Conservation (phyloP, 2,888 invertebrate genomes). For the Drosophila kanekoi region DNA sequence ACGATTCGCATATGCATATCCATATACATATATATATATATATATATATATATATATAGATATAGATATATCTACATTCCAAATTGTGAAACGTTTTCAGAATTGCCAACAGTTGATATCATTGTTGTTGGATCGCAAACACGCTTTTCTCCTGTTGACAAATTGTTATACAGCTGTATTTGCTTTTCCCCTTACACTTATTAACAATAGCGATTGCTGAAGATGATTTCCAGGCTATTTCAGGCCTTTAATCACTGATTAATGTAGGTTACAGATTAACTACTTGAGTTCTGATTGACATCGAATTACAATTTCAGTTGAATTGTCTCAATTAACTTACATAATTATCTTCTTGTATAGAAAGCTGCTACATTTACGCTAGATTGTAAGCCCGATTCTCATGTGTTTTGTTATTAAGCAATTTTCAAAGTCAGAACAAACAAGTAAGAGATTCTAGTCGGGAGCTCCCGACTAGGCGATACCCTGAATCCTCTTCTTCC, state of each 20-base stretch:
- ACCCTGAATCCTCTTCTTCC: no score
- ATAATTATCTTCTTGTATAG: not conserved
- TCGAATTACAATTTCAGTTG: not conserved
- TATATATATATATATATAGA: slow-evolving; percentile 2
- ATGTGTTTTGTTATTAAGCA: not conserved
- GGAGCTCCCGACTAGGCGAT: no score
- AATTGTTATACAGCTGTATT: slow-evolving; percentile 26
- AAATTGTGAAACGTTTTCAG: slow-evolving; percentile 24
- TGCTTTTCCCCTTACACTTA: slow-evolving; percentile 18
- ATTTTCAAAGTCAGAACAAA: no score
- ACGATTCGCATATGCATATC: not conserved
- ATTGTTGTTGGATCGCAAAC: slow-evolving; percentile 19
- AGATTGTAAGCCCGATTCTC: slow-evolving; percentile 29
- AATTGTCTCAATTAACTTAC: not conserved
- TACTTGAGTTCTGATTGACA: not conserved
- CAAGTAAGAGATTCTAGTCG: no score
- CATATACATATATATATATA: not conserved
- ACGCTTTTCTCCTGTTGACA: not conserved
- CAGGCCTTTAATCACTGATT: slow-evolving; percentile 8
- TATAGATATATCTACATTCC: not conserved
- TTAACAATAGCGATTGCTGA: not conserved
- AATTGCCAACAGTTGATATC: slow-evolving; percentile 23
- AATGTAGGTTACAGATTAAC: not conserved
- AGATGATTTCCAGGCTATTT: not conserved
- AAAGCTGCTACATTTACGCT: slow-evolving; percentile 13